Base-by-base conservation (phyloP, 2,797 vertebrate species). In the Spinus pinus region DNA sequence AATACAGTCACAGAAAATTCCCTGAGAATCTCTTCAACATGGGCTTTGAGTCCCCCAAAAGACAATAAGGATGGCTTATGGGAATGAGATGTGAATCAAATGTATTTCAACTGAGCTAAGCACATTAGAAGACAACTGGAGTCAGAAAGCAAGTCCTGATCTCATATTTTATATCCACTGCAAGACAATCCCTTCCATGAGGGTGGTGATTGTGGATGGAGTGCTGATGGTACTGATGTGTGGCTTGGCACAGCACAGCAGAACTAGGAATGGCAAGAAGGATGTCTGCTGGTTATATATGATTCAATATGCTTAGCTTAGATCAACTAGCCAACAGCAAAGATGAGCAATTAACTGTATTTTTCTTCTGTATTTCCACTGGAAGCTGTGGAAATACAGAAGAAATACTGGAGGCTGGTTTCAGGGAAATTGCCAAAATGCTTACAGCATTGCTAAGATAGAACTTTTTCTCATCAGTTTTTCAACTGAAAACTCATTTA, bases 131-230 rank as follows among this genome's bases (percentile, higher is more conserved):
- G 25, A 84, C 61, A 95, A 82, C 3, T 62, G 47, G 27, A 80
- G 35, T 85, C 46, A 87, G 61, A 95, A 87, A 65, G 69, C 42
- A 67, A 77, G 54, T 78, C 72, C 39, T 84, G 64, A 88, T 60
- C 30, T 82, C 47, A 3, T 39, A 50, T 54, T 66, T 51, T 31
- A 66, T 61, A 90, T 90, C 60, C 46, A 80, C 22, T 57, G 70
- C 58, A 79, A 92, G 51, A 60, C 33, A 85, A 54, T 64, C 30
- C 21, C 22, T 85, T 50, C 15, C 2, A 51, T 73, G 69, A 79
- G 79, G 42, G 54, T 75, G 67, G 51, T 58, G 71, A 41, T 0
- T 80, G 66, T 35, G 71, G 66, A 54, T 30, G 57, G 62, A 61
- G 81, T 9, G 67, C 60, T 73, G 73, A 84, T 50, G 82, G 81